Conservation (phyloP, 2,888 invertebrate genomes). For the Leptogaster cylindrica region DNA sequence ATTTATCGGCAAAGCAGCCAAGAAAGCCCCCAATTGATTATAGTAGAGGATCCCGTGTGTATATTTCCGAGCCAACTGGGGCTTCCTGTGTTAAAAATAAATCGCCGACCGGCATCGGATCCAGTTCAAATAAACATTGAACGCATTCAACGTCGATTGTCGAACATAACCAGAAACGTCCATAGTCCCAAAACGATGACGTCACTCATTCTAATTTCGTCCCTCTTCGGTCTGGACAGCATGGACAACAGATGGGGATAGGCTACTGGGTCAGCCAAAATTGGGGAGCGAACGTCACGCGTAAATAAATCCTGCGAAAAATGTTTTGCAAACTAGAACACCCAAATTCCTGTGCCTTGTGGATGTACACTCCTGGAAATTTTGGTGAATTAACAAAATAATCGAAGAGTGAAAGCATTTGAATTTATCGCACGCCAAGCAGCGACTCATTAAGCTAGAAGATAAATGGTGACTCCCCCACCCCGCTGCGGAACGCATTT, state of each 20-base stretch:
- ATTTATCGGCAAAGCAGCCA: background rate
- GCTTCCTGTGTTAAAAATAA: slow-evolving; percentile 12
- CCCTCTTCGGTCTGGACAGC: background rate
- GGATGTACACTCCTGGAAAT: too few species aligned
- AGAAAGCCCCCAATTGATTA: background rate
- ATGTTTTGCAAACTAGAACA: too few species aligned
- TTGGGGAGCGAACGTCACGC: background rate
- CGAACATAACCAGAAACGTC: background rate
- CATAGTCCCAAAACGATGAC: background rate
- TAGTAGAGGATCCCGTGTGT: background rate
- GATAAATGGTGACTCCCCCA: too few species aligned
- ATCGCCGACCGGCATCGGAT: background rate
- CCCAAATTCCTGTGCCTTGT: too few species aligned
- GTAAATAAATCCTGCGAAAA: background rate
- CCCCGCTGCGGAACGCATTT: background rate
- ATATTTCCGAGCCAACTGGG: background rate
- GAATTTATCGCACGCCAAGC: too few species aligned
- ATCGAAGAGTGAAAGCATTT: too few species aligned
- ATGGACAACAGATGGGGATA: slow-evolving; percentile 5
- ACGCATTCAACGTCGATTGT: too few species aligned
- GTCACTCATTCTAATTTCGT: background rate
- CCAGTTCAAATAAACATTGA: background rate
- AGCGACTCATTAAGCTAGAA: too few species aligned
- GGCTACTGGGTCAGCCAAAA: background rate
- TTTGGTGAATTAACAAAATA: too few species aligned